These are phyloP conservation scores for Unio pictorum DNA, from an alignment of 2,888 invertebrate genomes.

Conservation along the genomic window DNA sequence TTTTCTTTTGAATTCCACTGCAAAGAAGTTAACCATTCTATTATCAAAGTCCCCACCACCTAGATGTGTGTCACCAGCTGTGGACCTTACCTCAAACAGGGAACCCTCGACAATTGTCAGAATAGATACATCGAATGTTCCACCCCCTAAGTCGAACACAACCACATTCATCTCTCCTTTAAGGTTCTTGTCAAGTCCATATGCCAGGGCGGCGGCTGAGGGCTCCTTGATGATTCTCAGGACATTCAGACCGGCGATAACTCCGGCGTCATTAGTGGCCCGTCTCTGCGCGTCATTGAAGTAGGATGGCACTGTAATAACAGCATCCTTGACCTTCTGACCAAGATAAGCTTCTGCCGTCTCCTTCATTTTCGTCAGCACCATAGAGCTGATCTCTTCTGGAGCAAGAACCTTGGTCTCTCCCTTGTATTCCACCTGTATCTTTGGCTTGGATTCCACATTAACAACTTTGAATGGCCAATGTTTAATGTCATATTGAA, in stretches of 20 bases:
- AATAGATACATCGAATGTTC: constrained; percentile 73
- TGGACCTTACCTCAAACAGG: constrained; percentile 65
- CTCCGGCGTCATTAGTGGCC: constrained; percentile 75
- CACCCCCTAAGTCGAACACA: constrained; percentile 76
- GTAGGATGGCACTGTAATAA: constrained; percentile 70
- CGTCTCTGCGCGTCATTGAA: constrained; percentile 75
- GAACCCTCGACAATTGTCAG: constrained; percentile 76
- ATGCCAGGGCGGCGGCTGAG: constrained; percentile 70
- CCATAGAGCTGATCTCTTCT: constrained; percentile 92
- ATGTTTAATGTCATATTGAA: constrained; percentile 62
- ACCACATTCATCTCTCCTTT: constrained; percentile 75
- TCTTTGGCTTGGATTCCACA: constrained; percentile 53
- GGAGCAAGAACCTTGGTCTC: constrained; percentile 89
- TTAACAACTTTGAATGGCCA: constrained; percentile 61
- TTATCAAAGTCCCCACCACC: constrained; percentile 68
- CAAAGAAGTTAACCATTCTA: constrained; percentile 57
- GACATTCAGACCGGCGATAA: constrained; percentile 72
- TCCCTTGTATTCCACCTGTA: constrained; percentile 77
- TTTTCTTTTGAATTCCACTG: constrained; percentile 61
- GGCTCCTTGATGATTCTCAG: constrained; percentile 78
- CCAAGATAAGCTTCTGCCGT: constrained; percentile 76
- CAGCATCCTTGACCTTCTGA: constrained; percentile 71
- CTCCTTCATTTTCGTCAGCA: constrained; percentile 89
- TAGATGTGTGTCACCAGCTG: constrained; percentile 66
- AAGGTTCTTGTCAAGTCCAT: constrained; percentile 77